Evolutionary conservation across 2,797 vertebrate genomes (phyloP).

Genomic region (Myotis findleyi): DNA sequence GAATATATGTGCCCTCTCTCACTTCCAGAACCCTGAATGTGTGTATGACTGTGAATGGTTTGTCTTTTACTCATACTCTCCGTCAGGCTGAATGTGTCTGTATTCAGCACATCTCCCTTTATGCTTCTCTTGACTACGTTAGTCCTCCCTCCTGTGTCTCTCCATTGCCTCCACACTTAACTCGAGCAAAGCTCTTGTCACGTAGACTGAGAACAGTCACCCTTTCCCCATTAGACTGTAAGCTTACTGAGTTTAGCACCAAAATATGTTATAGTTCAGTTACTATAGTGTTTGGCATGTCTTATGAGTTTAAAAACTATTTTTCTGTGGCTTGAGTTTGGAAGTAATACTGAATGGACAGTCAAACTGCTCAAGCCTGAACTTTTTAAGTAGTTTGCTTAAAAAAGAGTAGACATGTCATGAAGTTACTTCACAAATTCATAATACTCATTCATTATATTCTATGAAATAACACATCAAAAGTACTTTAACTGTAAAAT

Average conservation of each 20-base stretch:
- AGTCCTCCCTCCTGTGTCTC: not conserved
- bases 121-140: not conserved
- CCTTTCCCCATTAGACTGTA: not conserved
- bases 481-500: not conserved
- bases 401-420: not conserved
- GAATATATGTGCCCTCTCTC: not conserved
- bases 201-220: not conserved
- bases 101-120: not conserved
- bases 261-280: not conserved
- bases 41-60: not conserved
- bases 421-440: not conserved
- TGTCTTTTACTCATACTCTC: not conserved
- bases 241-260: not conserved
- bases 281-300: not conserved
- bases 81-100: not conserved
- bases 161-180: not conserved
- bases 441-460: not conserved
- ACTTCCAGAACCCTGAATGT: not conserved
- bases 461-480: not conserved
- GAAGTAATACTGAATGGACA: not conserved
- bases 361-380: not conserved
- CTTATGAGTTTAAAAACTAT: not conserved
- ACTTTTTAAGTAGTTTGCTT: not conserved
- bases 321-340: not conserved
- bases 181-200: not conserved